A percentile compares a stretch with the other conserved stretches of the same genome.
These are phyloP conservation scores for Phrynocephalus guinanensis DNA, from an alignment of 2,797 vertebrate genomes.

Conservation along the genomic window DNA sequence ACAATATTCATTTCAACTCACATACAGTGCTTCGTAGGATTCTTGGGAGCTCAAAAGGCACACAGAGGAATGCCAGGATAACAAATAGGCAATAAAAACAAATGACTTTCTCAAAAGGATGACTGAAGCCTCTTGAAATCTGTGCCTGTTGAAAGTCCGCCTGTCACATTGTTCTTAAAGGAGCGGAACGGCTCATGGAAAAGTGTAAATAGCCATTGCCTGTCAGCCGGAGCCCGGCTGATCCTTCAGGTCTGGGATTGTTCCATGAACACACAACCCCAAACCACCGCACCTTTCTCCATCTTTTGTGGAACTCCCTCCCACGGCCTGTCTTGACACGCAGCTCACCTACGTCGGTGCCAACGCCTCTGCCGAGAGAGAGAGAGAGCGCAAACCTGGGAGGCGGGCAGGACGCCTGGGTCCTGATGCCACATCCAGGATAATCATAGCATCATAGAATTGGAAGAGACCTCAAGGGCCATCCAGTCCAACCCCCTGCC, in stretches of 20 bases:
- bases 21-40: not conserved
- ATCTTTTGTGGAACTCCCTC: not conserved
- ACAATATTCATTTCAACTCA: not conserved
- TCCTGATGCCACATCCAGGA: not conserved
- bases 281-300: not conserved
- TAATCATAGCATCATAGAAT: too few relatives aligned
- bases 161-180: not conserved
- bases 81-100: not conserved
- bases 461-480: too few relatives aligned
- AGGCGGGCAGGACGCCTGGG: not conserved
- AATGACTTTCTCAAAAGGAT: not conserved
- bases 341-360: not conserved
- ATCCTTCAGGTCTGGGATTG: not conserved
- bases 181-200: not conserved
- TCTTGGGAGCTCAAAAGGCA: not conserved
- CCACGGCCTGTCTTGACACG: not conserved
- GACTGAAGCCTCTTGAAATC: not conserved
- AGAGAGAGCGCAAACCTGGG: too few relatives aligned
- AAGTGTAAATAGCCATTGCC: not conserved
- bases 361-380: not conserved
- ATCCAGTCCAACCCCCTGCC: too few relatives aligned
- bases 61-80: not conserved
- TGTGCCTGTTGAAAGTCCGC: not conserved
- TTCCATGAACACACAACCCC: not conserved
- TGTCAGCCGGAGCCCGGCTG: not conserved